Conservation (phyloP, 2,113 vertebrate species). For the rat (Rattus norvegicus) region GRCr8 NC_086026.1:41358501-41359000, state of each 20-base stretch:
- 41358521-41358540: neutral
- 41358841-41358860: neutral
- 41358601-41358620: neutral
- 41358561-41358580: neutral
- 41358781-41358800: accelerated
- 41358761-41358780: neutral
- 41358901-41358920: neutral
- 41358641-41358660: neutral
- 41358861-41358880: neutral
- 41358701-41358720: too few relatives aligned
- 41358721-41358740: neutral
- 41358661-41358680: neutral
- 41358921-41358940: accelerated
- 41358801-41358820: neutral
- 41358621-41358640: neutral
- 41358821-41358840: neutral
- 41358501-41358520: neutral
- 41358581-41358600: neutral
- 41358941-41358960: neutral
- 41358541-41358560: neutral
- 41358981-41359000: neutral
- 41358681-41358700: neutral
- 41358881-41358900: neutral
- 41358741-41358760: accelerated
- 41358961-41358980: neutral